phyloP scores from a whole-genome alignment of 1,140 invertebrate species.

The Drosophila bocki region DNA sequence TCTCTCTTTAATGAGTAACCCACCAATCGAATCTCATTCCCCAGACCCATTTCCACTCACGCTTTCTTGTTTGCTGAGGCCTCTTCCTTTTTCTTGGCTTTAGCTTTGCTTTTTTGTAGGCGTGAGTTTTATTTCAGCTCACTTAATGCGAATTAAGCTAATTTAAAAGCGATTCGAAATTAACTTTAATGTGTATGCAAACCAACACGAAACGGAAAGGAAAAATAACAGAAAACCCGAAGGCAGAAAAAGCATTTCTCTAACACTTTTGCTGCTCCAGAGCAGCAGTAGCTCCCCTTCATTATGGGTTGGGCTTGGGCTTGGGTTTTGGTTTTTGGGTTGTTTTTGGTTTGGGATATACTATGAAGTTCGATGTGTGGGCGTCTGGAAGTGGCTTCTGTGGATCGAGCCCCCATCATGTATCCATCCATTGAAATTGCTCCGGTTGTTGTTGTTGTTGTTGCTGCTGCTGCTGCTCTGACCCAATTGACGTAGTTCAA shows the following conservation, averaged over 20 bases:
- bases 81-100: constrained; percentile 4
- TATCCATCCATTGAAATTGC: constrained; percentile 76
- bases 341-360: constrained; percentile 14
- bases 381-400: constrained; percentile 79
- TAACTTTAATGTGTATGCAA: constrained; percentile 77
- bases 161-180: constrained; percentile 85
- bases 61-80: constrained; percentile 32
- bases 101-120: constrained; percentile 53
- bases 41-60: constrained; percentile 21
- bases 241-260: constrained; percentile 28
- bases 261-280: constrained; percentile 46
- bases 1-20: constrained; percentile 10
- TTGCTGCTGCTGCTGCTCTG: constrained; percentile 53
- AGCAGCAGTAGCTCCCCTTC: constrained; percentile 12
- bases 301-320: constrained; percentile 15
- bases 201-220: constrained; percentile 25
- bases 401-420: constrained; percentile 53
- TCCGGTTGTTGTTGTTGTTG: constrained; percentile 44
- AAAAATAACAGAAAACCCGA: constrained; percentile 24
- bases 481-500: constrained; percentile 79
- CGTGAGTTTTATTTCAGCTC: constrained; percentile 79
- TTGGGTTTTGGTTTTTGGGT: constrained; percentile 14
- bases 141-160: constrained; percentile 84
- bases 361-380: constrained; percentile 57
- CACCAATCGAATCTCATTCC: constrained; percentile 2